Evolutionary conservation across 2,113 vertebrate genomes (phyloP).

Genomic region (Dolichotis patagonum): DNA sequence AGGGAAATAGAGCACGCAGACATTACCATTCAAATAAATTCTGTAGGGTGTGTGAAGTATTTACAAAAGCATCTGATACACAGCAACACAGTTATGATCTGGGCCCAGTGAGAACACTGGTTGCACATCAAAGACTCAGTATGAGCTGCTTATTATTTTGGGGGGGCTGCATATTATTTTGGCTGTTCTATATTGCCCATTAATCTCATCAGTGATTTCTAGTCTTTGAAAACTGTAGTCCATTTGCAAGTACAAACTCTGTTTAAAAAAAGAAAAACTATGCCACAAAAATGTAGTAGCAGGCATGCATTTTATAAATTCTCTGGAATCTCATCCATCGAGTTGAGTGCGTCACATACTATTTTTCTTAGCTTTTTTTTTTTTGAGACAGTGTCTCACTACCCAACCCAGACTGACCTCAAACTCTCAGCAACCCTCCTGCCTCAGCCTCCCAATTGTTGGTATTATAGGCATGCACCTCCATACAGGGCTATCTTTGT

Average conservation of each 20-base stretch:
- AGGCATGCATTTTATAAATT: background rate
- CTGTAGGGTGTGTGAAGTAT: background rate
- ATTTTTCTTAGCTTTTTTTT: constrained; percentile 16
- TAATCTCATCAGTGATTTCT: constrained; percentile 12
- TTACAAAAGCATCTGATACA: background rate
- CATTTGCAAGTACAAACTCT: background rate
- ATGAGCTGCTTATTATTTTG: background rate
- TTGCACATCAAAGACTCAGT: background rate
- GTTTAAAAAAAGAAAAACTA: background rate
- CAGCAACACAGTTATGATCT: background rate
- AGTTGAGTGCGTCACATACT: constrained; percentile 17
- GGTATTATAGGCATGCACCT: background rate
- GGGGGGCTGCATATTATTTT: too few relatives aligned
- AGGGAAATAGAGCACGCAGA: background rate
- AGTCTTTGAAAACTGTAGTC: background rate
- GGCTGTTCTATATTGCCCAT: background rate
- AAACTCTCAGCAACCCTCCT: background rate
- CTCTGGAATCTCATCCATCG: constrained; percentile 30
- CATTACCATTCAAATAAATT: background rate
- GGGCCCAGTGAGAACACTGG: background rate
- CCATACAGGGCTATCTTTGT: background rate
- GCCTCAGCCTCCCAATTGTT: background rate
- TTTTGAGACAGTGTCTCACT: background rate
- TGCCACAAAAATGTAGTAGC: background rate
- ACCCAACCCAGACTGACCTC: background rate